phyloP scores from a whole-genome alignment of 2,888 invertebrate genomes.

The Volucella zonaria region DNA sequence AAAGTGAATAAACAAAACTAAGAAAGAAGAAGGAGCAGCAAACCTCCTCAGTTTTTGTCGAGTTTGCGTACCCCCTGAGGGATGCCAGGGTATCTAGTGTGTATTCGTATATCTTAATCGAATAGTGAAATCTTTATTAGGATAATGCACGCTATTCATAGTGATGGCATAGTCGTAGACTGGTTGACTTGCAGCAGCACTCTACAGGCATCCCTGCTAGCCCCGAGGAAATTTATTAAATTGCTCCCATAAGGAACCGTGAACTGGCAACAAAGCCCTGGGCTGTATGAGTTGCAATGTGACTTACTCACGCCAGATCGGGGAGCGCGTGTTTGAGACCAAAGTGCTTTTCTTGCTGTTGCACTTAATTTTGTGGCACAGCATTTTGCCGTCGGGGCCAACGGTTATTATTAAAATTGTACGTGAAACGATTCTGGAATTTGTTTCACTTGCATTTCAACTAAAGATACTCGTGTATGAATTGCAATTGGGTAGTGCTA shows the following conservation, averaged over 20 bases:
- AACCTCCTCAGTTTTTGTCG: no score
- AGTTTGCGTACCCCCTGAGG: not conserved
- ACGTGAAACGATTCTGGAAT: slow-evolving; percentile 60
- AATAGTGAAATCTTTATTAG: slow-evolving; percentile 66
- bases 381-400: slow-evolving; percentile 33
- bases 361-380: slow-evolving; percentile 31
- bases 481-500: slow-evolving; percentile 22
- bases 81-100: slow-evolving; percentile 5
- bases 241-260: slow-evolving; percentile 64
- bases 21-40: not conserved
- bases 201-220: slow-evolving; percentile 25
- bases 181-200: not conserved
- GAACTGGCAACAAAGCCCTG: no score
- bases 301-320: slow-evolving; percentile 63
- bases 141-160: slow-evolving; percentile 63
- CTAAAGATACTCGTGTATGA: not conserved
- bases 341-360: slow-evolving; percentile 42
- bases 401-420: slow-evolving; percentile 68
- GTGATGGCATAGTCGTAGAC: no score
- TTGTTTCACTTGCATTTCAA: slow-evolving; percentile 19
- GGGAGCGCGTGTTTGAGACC: slow-evolving; percentile 47
- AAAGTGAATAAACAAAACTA: slow-evolving; percentile 16
- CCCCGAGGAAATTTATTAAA: slow-evolving; percentile 61
- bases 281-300: slow-evolving; percentile 33
- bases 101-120: slow-evolving; percentile 57